Evolutionary conservation across 2,113 vertebrate genomes (phyloP), one percentile per base, ranked within the genome.

Genomic region (Lophochroa leadbeateri): DNA sequence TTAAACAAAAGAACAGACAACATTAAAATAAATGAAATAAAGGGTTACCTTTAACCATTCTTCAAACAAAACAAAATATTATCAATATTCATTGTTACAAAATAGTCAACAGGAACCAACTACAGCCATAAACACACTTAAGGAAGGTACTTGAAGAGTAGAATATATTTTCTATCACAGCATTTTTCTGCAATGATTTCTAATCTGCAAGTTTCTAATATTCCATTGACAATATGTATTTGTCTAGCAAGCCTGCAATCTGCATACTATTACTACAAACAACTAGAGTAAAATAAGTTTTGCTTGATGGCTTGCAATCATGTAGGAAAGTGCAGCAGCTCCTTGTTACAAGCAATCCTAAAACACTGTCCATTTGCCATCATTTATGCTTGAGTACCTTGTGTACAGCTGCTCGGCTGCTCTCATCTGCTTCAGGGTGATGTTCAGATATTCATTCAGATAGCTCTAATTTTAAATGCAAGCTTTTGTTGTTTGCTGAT

Each of bases 321-420:
- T 0, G 13, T 61, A 90, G 18, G 41, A 76, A 97, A 91, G 47
- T 50, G 74, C 61, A 89, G 82, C 47, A 91, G 71, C 52, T 95
- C 81, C 65, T 64, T 91, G 76, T 75, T 44, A 90, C 9, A 63
- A 76, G 92, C 76, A 86, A 44, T 91, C 96, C 82, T 86, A 78
- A 94, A 95, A 41, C 53, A 63, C 43, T 78, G 93, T 64, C 88
- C 94, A 70, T 90, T 97, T 96, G 61, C 84, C 61, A 58, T 94
- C 79, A 68, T 86, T 86, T 84, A 43, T 53, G 50, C 88, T 92
- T 47, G 82, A 97, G 90, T 92, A 80, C 94, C 88, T 69, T 78
- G 82, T 77, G 85, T 92, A 86, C 69, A 94, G 94, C 86, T 85
- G 86, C 83, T 68, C 67, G 27, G 72, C 83, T 65, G 80, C 93